phyloP scores from a whole-genome alignment of 2,113 vertebrate genomes.

The Cyphomyrus discorhynchus region DNA sequence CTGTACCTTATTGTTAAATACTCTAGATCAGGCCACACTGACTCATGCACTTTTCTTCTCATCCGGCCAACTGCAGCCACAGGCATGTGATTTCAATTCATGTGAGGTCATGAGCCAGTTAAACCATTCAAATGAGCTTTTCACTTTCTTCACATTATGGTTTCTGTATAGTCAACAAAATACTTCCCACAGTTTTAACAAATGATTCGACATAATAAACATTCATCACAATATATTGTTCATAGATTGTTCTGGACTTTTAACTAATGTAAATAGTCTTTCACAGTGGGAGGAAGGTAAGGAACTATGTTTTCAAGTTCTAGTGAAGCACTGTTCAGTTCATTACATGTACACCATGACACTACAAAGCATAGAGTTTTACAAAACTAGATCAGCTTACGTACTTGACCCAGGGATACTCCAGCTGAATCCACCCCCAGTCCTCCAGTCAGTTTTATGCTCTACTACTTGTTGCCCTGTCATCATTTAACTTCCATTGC shows the following conservation, averaged over 20 bases:
- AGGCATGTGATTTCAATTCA: neutral
- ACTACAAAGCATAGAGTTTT: neutral
- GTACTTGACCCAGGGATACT: neutral
- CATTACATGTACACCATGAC: neutral
- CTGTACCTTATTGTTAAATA: constrained; percentile 35
- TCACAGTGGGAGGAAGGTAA: neutral
- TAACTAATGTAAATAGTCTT: neutral
- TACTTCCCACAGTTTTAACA: neutral
- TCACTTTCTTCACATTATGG: neutral
- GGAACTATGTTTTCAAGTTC: neutral
- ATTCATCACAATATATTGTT: neutral
- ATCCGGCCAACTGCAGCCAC: neutral
- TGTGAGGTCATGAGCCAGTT: neutral
- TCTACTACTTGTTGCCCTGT: neutral
- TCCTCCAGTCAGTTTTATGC: neutral
- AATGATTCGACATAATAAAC: neutral
- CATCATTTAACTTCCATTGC: neutral
- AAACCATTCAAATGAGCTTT: neutral
- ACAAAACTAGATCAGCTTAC: neutral
- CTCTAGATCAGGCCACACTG: constrained; percentile 22
- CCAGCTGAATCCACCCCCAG: neutral
- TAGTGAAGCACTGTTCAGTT: neutral
- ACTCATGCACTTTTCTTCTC: constrained; percentile 39
- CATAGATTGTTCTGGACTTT: neutral
- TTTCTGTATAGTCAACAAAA: neutral